Evolutionary conservation across 2,113 vertebrate species (phyloP), one percentile per base, ranked within the genome.

Genomic region (Okapia johnstoni): DNA sequence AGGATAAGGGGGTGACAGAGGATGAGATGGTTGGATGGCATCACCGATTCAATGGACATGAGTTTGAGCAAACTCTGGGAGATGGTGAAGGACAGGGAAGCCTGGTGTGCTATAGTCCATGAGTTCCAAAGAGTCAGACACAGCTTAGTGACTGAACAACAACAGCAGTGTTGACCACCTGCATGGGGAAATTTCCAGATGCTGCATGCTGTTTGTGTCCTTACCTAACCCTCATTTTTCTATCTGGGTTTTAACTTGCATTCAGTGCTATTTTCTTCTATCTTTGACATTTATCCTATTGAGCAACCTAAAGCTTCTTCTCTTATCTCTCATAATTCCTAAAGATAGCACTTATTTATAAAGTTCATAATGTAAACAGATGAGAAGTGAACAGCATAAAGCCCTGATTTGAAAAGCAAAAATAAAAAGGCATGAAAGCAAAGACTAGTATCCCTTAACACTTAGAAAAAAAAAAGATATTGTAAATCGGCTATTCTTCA

Each of bases 81-180:
- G 23, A 76, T 23, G 26, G 23, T 76, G 70, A 76, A 73, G 21
- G 23, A 14, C 6, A 76, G 70, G 70, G 70, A 26, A 43, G 23
- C 36, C 6, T 76, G 40, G 12, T 2, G 5, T 43, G 36, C 12
- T 43, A 1, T 5, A 14, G 36, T 6, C 36, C 3, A 2, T 26
- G 21, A 36, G 36, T 12, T 43, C 23, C 36, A 26, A 63, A 63
- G 70, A 26, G 36, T 26, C 70, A 76, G 36, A 25, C 23, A 76
- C 23, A 7, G 7, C 70, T 43, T 3, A 26, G 70, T 7, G 7
- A 25, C 70, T 26, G 12, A 26, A 43, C 2, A 23, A 43, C 11
- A 4, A 12, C 17, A 58, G 4, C 7, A 40, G 36, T 12, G 33
- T 8, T 43, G 30, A 13, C 48, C 58, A 8, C 92, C 26, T 55